Base-by-base conservation (phyloP, 2,888 invertebrate species). In the Rhabditophanes sp. region DNA sequence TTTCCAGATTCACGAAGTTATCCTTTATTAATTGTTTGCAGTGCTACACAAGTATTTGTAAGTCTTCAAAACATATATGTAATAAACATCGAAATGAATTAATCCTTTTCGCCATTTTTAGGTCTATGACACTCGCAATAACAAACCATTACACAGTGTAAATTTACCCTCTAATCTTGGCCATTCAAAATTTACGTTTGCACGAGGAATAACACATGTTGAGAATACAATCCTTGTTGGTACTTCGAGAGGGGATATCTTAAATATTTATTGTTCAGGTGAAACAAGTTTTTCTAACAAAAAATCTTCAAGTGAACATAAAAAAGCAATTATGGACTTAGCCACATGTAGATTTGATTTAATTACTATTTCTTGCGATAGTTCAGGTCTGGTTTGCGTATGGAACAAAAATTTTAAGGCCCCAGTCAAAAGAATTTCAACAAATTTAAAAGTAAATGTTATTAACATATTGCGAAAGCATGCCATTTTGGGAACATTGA, bases 261-360 rank as follows among this genome's bases (percentile, higher is more conserved):
- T 55, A 18, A 30, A 47, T 5, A 39, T 60, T 28, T 37, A 36
- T 31, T 59, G 56, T 37, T 47, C 41, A 26, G 53, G 55, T n/a
- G 56, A 55, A 7, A 27, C 40, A 5, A 48, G 40, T 2, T 39
- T 33, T 29, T 31, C 19, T 18, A 17, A 29, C 16, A 37, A 25
- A 15, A n/a, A 12, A 11, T 23, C 18, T 22, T 21, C 15, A 15
- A 4, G 20, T 18, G 15, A 35, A 11, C 15, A 32, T 30, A 15
- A 37, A 11, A 14, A 30, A 15, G 42, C 60, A 2, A 50, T 60
- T 11, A 30, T 49, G 6, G 61, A 56, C 30, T 37, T 61, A 9
- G 56, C 59, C 3, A 59, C 61, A 3, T 61, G 61, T 34, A 37
- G 44, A 7, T 62, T 50, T 33, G 61, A 61, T 34, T 51, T 53